These are phyloP conservation scores for Tolypeutes matacus DNA, from an alignment of 2,797 vertebrate species.

Conservation along the genomic window DNA sequence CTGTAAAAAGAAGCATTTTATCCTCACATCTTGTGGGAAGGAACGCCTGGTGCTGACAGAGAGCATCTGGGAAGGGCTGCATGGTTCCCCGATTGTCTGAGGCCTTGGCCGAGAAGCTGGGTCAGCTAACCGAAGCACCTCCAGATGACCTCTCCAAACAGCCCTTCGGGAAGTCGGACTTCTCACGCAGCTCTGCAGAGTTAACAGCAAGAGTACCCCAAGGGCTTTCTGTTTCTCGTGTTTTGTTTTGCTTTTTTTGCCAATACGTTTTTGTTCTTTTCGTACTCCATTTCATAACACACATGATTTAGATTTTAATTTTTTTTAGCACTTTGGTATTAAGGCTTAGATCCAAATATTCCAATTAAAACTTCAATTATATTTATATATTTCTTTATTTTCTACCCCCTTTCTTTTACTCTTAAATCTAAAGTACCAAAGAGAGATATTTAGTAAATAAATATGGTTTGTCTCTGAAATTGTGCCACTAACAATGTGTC, in stretches of 20 bases:
- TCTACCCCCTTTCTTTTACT: neutral
- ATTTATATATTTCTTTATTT: neutral
- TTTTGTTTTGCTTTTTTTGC: neutral
- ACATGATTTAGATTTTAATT: neutral
- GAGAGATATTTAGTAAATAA: constrained; percentile 28
- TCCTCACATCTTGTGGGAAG: neutral
- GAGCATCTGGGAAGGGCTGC: neutral
- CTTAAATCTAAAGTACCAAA: neutral
- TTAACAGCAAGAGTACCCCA: neutral
- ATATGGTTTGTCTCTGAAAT: neutral
- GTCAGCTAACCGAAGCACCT: neutral
- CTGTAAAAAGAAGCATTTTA: neutral
- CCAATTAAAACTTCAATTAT: neutral
- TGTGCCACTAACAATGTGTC: neutral
- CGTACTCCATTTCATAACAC: neutral
- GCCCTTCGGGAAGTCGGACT: neutral
- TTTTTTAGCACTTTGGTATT: neutral
- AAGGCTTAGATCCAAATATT: neutral
- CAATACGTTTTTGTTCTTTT: neutral
- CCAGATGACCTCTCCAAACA: no score
- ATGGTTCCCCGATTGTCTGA: no score
- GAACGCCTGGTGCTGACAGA: neutral
- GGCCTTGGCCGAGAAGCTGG: neutral
- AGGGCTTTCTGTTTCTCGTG: neutral
- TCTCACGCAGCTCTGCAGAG: neutral